These are phyloP conservation scores for Scophthalmus maximus DNA, from an alignment of 2,113 vertebrate species.

Conservation along the genomic window DNA sequence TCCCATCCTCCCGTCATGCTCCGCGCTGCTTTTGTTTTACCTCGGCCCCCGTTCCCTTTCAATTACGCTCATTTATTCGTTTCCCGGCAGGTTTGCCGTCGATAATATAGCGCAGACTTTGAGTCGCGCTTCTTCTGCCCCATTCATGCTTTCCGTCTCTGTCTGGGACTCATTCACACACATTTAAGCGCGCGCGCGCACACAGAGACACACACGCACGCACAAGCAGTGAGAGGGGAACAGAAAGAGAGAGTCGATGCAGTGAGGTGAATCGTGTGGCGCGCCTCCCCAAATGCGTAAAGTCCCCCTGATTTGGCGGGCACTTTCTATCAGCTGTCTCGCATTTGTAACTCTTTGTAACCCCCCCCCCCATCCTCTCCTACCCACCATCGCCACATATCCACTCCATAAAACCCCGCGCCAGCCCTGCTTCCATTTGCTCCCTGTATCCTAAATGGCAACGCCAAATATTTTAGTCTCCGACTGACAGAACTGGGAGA, in stretches of 20 bases:
- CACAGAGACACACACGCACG: background rate
- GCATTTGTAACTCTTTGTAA: slow-evolving; percentile 69
- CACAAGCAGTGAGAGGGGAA: too few species aligned
- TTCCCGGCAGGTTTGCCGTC: background rate
- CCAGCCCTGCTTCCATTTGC: slow-evolving; percentile 41
- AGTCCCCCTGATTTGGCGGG: slow-evolving; percentile 67
- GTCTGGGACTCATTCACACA: slow-evolving; percentile 53
- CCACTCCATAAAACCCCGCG: slow-evolving; percentile 3
- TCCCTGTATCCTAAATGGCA: slow-evolving; percentile 78
- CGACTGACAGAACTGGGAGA: slow-evolving; percentile 82
- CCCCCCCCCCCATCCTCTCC: slow-evolving; percentile 29
- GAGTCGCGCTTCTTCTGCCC: slow-evolving; percentile 1
- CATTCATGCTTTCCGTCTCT: slow-evolving; percentile 68
- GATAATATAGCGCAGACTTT: slow-evolving; percentile 1
- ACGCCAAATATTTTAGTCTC: slow-evolving; percentile 79
- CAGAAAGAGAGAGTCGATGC: background rate
- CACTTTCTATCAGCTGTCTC: slow-evolving; percentile 72
- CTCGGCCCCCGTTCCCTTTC: background rate
- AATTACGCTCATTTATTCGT: background rate
- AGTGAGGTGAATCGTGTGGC: slow-evolving; percentile 42
- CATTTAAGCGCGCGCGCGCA: background rate
- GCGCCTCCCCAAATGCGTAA: slow-evolving; percentile 55
- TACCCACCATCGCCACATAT: slow-evolving; percentile 23
- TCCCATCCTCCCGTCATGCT: background rate
- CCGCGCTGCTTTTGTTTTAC: background rate